phyloP scores from a whole-genome alignment of 1,140 invertebrate genomes.

The Archivesica marissinica region DNA sequence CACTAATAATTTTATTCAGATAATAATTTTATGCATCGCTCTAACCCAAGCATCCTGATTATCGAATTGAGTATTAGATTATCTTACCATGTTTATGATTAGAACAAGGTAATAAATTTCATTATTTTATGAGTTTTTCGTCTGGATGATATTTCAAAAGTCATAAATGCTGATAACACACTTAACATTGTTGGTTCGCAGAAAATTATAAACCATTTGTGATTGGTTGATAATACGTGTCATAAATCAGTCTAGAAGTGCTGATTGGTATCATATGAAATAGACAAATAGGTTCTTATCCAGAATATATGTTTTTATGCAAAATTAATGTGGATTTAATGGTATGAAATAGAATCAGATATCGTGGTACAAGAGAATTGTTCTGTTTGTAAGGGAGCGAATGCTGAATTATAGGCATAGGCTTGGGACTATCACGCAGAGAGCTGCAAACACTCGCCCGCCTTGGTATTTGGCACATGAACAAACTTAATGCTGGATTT shows the following conservation, averaged over 20 bases:
- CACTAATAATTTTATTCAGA: constrained; percentile 8
- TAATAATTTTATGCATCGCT: constrained; percentile 34
- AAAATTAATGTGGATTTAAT: constrained; percentile 38
- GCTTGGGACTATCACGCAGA: too few relatives aligned
- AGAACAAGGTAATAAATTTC: constrained; percentile 42
- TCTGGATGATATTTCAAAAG: constrained; percentile 49
- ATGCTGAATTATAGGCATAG: too few relatives aligned
- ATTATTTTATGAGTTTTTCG: constrained; percentile 55
- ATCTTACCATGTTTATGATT: constrained; percentile 38
- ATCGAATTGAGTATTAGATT: constrained; percentile 46
- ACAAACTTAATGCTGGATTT: too few relatives aligned
- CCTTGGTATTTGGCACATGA: too few relatives aligned
- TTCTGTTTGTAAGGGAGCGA: too few relatives aligned
- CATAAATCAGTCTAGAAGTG: constrained; percentile 47
- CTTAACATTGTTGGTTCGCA: constrained; percentile 49
- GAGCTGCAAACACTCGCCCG: too few relatives aligned
- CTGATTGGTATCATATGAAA: constrained; percentile 56
- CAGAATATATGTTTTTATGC: constrained; percentile 44
- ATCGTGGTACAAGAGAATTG: neutral
- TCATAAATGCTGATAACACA: constrained; percentile 41
- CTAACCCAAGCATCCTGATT: neutral
- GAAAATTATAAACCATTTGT: constrained; percentile 51
- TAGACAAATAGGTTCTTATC: constrained; percentile 59
- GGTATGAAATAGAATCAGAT: constrained; percentile 38
- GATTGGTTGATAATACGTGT: constrained; percentile 53